Evolutionary conservation across 2,113 vertebrate genomes (phyloP).

Genomic region (Plestiodon gilberti): DNA sequence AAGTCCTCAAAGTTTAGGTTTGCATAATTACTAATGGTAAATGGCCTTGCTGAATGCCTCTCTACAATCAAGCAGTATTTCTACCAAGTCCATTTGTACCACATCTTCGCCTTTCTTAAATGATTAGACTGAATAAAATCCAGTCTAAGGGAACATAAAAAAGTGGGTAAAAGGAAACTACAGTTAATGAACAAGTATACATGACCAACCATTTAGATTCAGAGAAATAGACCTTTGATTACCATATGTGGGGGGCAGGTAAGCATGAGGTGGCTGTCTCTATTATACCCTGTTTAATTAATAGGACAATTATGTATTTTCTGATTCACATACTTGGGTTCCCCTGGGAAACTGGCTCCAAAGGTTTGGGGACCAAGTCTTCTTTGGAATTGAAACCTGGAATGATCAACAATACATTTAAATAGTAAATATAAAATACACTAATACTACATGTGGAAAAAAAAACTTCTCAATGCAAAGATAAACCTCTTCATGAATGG

Average conservation of each 20-base stretch:
- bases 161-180: background rate
- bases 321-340: slow-evolving; percentile 85
- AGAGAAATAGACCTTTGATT: background rate
- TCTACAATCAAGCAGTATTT: slow-evolving; percentile 51
- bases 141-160: background rate
- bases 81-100: slow-evolving; percentile 45
- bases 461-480: background rate
- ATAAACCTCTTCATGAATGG: background rate
- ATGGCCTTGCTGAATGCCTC: slow-evolving; percentile 59
- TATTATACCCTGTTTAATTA: fast-evolving
- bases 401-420: slow-evolving; percentile 61
- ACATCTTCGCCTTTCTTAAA: background rate
- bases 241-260: background rate
- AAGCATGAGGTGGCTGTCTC: background rate
- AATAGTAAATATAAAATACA: slow-evolving; percentile 35
- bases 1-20: background rate
- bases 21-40: slow-evolving; percentile 48
- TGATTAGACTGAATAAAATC: background rate
- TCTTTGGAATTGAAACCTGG: slow-evolving; percentile 83
- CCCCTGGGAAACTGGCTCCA: slow-evolving; percentile 82
- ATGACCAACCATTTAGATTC: background rate
- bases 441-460: background rate
- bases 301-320: slow-evolving; percentile 33
- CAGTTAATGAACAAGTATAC: background rate
- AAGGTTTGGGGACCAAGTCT: slow-evolving; percentile 76